These are phyloP conservation scores for Spheniscus mendiculus DNA, from an alignment of 2,113 vertebrate genomes.

Conservation along the genomic window DNA sequence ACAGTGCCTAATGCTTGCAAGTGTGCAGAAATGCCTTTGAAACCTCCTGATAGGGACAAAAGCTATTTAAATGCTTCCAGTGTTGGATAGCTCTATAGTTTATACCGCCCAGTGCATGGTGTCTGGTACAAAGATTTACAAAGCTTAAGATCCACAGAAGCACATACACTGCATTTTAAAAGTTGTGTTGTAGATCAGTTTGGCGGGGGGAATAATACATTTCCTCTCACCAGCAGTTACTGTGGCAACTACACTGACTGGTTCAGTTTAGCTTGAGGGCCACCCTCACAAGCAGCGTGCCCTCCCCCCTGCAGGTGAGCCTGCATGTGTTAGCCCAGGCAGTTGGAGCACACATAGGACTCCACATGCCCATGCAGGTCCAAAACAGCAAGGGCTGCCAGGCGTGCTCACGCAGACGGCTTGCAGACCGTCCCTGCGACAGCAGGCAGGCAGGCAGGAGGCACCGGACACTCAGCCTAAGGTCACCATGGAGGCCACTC, in stretches of 20 bases:
- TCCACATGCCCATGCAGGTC: background rate
- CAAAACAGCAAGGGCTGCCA: background rate
- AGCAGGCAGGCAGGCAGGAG: background rate
- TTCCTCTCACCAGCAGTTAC: background rate
- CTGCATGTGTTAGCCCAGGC: background rate
- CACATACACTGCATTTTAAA: background rate
- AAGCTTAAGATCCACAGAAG: background rate
- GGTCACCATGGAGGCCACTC: background rate
- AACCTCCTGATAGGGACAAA: background rate
- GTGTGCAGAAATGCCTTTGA: background rate
- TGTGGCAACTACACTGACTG: background rate
- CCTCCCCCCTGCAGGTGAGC: background rate
- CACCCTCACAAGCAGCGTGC: background rate
- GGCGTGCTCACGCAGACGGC: fast-evolving
- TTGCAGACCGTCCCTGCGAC: fast-evolving
- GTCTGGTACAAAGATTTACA: background rate
- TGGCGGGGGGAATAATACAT: background rate
- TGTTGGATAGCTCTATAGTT: background rate
- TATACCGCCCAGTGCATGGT: fast-evolving
- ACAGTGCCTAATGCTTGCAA: background rate
- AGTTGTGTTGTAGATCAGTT: background rate
- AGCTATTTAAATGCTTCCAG: background rate
- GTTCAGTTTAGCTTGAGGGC: background rate
- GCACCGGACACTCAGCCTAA: background rate
- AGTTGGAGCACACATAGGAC: background rate